Evolutionary conservation across 2,888 invertebrate genomes (phyloP).

Genomic region (Rhamnusium bicolor): DNA sequence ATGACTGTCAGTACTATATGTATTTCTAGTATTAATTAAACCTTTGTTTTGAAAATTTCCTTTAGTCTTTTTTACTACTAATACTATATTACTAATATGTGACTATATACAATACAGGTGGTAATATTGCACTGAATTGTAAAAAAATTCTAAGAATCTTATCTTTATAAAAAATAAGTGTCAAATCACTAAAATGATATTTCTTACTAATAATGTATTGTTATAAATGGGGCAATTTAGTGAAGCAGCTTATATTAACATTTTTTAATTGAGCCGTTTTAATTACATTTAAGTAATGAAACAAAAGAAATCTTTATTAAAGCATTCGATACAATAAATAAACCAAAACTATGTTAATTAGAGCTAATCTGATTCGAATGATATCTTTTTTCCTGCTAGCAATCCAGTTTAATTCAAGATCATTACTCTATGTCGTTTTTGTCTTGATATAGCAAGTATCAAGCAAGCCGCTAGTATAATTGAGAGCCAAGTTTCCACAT

Average conservation of each 20-base stretch:
- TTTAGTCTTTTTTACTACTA: no score
- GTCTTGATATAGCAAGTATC: constrained; percentile 51
- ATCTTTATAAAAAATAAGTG: no score
- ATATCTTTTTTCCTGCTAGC: constrained; percentile 58
- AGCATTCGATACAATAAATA: constrained; percentile 40
- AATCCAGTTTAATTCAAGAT: constrained; percentile 57
- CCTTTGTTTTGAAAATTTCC: no score
- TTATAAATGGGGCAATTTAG: no score
- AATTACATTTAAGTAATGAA: constrained; percentile 29
- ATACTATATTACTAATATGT: no score
- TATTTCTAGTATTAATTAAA: no score
- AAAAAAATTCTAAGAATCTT: no score
- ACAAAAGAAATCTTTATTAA: constrained; percentile 35
- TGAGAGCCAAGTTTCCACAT: constrained; percentile 52
- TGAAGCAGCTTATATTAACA: neutral
- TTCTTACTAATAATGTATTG: no score
- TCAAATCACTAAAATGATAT: no score
- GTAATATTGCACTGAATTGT: no score
- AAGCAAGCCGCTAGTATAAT: constrained; percentile 55
- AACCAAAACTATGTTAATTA: constrained; percentile 61
- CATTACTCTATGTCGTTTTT: constrained; percentile 60
- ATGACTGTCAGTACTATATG: no score
- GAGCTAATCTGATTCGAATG: constrained; percentile 61
- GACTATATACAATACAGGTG: no score
- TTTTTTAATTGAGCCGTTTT: constrained; percentile 34